These are phyloP conservation scores for Rhabditoides inermis DNA, from an alignment of 2,888 invertebrate species.

Conservation along the genomic window DNA sequence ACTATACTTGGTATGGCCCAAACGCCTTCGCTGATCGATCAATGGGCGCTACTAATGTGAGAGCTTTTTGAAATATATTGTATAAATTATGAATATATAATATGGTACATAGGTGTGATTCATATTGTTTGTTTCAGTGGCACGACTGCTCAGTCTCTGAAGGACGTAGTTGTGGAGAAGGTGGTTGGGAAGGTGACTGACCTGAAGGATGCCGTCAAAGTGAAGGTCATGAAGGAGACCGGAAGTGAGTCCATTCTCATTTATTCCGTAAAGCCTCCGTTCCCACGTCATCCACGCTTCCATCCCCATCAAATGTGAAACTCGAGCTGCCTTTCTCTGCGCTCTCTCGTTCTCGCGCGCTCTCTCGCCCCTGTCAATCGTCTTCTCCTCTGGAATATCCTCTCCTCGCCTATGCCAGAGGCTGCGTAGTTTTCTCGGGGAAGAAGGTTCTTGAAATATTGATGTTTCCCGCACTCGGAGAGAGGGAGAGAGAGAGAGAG, in stretches of 20 bases:
- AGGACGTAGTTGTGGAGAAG: constrained; percentile 35
- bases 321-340: background rate
- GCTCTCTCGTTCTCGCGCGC: background rate
- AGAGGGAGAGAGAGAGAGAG: no score
- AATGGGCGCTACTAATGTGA: no score
- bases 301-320: background rate
- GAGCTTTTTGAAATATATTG: no score
- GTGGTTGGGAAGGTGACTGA: constrained; percentile 30
- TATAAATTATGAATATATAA: no score
- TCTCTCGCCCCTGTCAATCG: no score
- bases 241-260: constrained; percentile 35
- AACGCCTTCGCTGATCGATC: no score
- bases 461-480: no score
- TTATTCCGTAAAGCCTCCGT: background rate
- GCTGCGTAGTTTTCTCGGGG: no score
- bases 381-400: no score
- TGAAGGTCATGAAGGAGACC: constrained; percentile 46
- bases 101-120: no score
- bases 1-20: no score
- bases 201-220: constrained; percentile 45
- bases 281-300: background rate
- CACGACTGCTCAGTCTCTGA: constrained; percentile 35
- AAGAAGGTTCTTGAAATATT: no score
- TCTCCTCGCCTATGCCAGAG: constrained; percentile 3
- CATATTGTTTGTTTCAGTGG: constrained; percentile 28